Evolutionary conservation across 53 echinoderm and acorn worm species (phyloP), one percentile per base, ranked within the genome.

Genomic region (Temnopleurus reevesii): DNA sequence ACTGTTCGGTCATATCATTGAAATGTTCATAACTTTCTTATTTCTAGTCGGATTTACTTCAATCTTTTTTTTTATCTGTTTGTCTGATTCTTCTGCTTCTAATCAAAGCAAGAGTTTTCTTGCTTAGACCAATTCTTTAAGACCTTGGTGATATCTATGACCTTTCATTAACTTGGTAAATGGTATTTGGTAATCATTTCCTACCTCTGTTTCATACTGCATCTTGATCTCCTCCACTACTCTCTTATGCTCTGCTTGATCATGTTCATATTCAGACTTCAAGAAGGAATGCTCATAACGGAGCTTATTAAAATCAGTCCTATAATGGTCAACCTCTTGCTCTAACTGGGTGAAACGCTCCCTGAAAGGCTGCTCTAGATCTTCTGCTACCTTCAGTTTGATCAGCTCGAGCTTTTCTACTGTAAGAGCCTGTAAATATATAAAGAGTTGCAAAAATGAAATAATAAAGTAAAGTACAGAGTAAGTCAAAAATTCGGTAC

Each of bases 171-270:
- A n/a, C n/a, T n/a, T n/a, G n/a, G n/a, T n/a, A n/a, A n/a, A n/a
- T n/a, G n/a, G n/a, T 15, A 51, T 51, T 8, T 51, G 53, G 53
- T 51, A 51, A 51, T 49, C 15, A 21, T 2, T 3, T 9, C 89
- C 36, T 91, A 98, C 99, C 99, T 98, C 95, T 15, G 95, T 91
- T 65, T 98, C 99, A 92, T 98, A 94, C 90, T 98, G 94, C 26
- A 93, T 45, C 58, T 92, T 98, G 77, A 96, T 80, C 88, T 98
- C 99, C 77, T 94, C 99, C 12, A 95, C 19, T 12, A 98, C 58
- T 33, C 99, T 93, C 63, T 94, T 94, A 46, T 91, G 91, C 89
- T 97, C 99, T 2, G 91, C 90, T 21, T 96, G 91, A 53, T 95
- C 96, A 29, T 98, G 99, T 71, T 98, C 99, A 84, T 94, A 98